Evolutionary conservation across 30 jellyfish, hydroid and myxozoan species (phyloP).

Genomic region (Turritopsis dohrnii): DNA sequence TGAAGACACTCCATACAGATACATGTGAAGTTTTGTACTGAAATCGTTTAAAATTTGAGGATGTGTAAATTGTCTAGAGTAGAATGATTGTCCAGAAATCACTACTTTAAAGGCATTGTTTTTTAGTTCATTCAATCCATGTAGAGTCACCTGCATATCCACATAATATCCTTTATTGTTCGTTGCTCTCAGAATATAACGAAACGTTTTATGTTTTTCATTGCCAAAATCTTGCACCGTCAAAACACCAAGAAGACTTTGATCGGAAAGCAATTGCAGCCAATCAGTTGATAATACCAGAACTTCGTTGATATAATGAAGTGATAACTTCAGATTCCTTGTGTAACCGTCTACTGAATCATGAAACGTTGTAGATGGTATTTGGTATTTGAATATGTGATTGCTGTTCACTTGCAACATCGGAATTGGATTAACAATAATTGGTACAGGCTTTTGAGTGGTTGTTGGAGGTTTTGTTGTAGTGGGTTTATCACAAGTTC

Average conservation of each 20-base stretch:
- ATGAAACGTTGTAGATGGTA: slow-evolving; percentile 56
- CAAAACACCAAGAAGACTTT: slow-evolving; percentile 35
- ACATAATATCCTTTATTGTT: neutral
- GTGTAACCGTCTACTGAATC: slow-evolving; percentile 76
- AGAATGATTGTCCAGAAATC: neutral
- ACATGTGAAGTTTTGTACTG: neutral
- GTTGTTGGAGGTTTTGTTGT: neutral
- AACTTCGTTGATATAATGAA: slow-evolving; percentile 27
- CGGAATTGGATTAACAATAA: neutral
- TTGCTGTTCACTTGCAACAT: neutral
- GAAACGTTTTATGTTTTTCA: neutral
- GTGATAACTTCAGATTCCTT: slow-evolving; percentile 36
- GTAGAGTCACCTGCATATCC: neutral
- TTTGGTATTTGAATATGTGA: neutral
- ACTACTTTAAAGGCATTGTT: neutral
- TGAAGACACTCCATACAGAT: neutral
- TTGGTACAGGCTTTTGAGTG: neutral
- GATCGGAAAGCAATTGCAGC: slow-evolving; percentile 44
- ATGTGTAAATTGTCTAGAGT: neutral
- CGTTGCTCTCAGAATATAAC: neutral
- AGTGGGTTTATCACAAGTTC: neutral
- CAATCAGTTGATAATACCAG: slow-evolving; percentile 35
- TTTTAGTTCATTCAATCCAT: neutral
- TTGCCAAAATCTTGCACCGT: neutral
- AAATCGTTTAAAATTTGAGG: neutral